Percentiles rank a stretch among this genome's conserved stretches.
These are phyloP conservation scores for Cebus imitator DNA, from an alignment of 2,113 vertebrate species.

Conservation along the genomic window DNA sequence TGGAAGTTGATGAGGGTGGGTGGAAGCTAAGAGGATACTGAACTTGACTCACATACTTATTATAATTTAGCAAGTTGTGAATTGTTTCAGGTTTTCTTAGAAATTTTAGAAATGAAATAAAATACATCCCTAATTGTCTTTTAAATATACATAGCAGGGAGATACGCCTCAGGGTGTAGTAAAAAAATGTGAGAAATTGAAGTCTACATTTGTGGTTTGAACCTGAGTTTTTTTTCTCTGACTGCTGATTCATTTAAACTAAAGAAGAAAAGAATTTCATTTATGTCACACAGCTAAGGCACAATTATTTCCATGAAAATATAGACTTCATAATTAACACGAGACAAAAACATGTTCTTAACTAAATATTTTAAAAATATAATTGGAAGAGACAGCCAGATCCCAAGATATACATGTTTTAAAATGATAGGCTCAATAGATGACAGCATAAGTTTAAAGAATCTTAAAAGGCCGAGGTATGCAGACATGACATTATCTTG, in stretches of 20 bases:
- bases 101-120: background rate
- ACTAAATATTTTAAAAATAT: background rate
- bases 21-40: slow-evolving; percentile 62
- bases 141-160: background rate
- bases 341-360: background rate
- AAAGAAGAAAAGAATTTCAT: background rate
- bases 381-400: background rate
- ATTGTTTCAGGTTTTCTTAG: slow-evolving; percentile 24
- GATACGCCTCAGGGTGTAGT: background rate
- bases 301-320: background rate
- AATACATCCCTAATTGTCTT: background rate
- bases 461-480: background rate
- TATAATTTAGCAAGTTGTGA: slow-evolving; percentile 23
- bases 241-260: background rate
- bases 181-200: background rate
- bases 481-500: background rate
- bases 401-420: background rate
- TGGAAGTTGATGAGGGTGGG: slow-evolving; percentile 72
- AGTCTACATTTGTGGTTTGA: background rate
- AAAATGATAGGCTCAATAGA: background rate
- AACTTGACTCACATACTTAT: slow-evolving; percentile 63
- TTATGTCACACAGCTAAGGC: background rate
- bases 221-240: background rate
- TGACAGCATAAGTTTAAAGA: background rate
- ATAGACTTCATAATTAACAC: slow-evolving; percentile 1